Evolutionary conservation across 1,140 invertebrate species (phyloP), one percentile per base, ranked within the genome.

Genomic region (Thrips palmi): DNA sequence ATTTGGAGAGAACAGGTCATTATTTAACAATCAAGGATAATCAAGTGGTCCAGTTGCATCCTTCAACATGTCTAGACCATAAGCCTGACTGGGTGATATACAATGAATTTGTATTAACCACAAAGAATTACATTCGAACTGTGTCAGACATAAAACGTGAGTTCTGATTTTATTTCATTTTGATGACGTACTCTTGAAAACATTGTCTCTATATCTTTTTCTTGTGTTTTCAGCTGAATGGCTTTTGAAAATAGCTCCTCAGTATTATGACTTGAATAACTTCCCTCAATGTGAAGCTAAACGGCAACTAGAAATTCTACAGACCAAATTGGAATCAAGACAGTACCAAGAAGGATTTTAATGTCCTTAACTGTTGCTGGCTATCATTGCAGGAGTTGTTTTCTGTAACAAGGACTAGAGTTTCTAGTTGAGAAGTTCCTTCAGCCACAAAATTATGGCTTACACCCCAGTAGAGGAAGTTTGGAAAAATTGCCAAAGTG

Each of bases 31-130:
- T 97, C 30, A 98, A 98, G 57, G 96, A 99, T 64, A 97, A 97
- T 63, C 96, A 98, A 67, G 75, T 91, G 37, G 94, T 99, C 6
- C 92, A 97, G 58, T 68, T 99, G 10, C 96, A 99, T 67, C 96
- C 96, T 0, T 97, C 92, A 32, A 97, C 92, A 12, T 97, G 92
- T 59, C 66, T 99, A 11, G 93, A 97, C 62, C 94, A 98, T 59
- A 97, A 97, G 64, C 96, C 96, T 2, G 94, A 98, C 56, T 99
- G 94, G 94, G 93, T 97, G 12, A 77, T 99, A 34, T 99, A 99
- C 62, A 97, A 99, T 62, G 96, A 99, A 63, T 98, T 99, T 60
- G 96, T 99, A 20, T 65, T 99, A 36, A 99, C 96, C 21, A 97
- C 93, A 10, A 98, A 98, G 60, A 98, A 99, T 60, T 98, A 98